A percentile compares a stretch with the other conserved stretches of the same genome.
Evolutionary conservation across 2,113 vertebrate species (phyloP).

Genomic region (Pithys albifrons): DNA sequence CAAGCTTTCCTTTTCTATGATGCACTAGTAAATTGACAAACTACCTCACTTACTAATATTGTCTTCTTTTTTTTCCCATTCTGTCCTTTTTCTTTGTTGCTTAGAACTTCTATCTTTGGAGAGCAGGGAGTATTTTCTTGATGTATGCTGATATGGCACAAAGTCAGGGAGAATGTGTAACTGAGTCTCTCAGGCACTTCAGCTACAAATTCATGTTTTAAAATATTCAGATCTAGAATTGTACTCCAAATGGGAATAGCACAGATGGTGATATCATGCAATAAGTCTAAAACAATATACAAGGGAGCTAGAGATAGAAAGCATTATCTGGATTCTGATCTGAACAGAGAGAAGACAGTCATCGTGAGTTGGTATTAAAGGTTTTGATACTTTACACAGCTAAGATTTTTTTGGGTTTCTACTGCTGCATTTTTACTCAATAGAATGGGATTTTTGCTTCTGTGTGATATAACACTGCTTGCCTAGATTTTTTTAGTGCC

Average conservation of each 20-base stretch:
- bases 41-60: not conserved
- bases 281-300: not conserved
- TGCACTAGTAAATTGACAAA: not conserved
- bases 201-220: not conserved
- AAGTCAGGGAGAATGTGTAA: not conserved
- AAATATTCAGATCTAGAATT: not conserved
- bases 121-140: not conserved
- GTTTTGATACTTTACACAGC: not conserved
- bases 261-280: not conserved
- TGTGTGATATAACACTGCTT: not conserved
- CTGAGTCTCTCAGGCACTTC: not conserved
- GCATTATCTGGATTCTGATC: not conserved
- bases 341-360: not conserved
- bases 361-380: not conserved
- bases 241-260: not conserved
- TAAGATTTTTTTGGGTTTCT: not conserved
- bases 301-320: not conserved
- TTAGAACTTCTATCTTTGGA: not conserved
- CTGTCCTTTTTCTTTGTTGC: not conserved
- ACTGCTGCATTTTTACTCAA: not conserved
- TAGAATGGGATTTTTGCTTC: not conserved
- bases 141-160: not conserved
- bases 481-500: not conserved
- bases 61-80: not conserved
- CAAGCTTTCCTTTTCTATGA: not conserved